A percentile compares a stretch with the other conserved stretches of the same genome.
phyloP scores from a whole-genome alignment of 2,797 vertebrate genomes.

The Miichthys miiuy region DNA sequence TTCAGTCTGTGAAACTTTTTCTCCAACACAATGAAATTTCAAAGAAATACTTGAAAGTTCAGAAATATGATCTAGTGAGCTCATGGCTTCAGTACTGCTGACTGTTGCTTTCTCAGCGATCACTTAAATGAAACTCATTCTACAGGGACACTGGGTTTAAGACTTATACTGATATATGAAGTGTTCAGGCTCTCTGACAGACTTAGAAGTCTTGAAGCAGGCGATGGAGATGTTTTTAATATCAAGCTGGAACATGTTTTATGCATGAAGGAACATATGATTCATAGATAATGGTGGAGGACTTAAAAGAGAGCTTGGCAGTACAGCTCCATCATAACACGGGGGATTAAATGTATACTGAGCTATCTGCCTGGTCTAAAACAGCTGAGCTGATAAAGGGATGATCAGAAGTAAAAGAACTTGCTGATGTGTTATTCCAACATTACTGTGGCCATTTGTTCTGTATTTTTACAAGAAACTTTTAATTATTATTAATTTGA shows the following conservation, averaged over 20 bases:
- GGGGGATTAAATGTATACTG: background rate
- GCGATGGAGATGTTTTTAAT: constrained; percentile 5
- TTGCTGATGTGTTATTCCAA: background rate
- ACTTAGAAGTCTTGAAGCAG: background rate
- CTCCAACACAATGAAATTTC: no score
- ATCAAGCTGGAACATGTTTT: constrained; percentile 33
- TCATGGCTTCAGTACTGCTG: background rate
- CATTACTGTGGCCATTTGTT: no score
- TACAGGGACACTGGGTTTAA: background rate
- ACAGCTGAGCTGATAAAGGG: background rate
- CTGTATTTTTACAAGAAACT: no score
- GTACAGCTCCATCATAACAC: background rate
- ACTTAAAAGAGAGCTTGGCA: background rate
- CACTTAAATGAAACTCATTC: background rate
- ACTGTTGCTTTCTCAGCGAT: background rate
- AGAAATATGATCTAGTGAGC: background rate
- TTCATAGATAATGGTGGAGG: constrained; percentile 6
- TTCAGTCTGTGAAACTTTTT: no score
- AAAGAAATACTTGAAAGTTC: no score
- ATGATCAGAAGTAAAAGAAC: background rate
- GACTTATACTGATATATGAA: background rate
- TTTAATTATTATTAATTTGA: no score
- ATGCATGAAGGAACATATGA: constrained; percentile 42
- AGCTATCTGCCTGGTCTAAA: no score
- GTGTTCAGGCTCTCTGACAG: background rate